Conservation (phyloP, 2,888 invertebrate species). For the Cosmia pyralina region DNA sequence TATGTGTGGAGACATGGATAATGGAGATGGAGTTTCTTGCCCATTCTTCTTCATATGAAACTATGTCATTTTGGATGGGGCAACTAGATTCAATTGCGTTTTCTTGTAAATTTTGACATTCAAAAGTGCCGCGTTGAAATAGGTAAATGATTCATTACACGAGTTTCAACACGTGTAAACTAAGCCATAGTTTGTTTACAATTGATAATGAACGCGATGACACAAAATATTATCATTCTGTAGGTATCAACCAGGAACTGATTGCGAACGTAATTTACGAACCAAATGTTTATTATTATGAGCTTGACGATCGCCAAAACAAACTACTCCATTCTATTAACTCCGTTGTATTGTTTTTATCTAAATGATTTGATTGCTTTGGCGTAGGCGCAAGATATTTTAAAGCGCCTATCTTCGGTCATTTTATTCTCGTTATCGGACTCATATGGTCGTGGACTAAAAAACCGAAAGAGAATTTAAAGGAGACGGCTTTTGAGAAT, state of each 20-base stretch:
- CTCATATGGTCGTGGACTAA: slow-evolving; percentile 36
- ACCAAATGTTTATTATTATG: slow-evolving; percentile 35
- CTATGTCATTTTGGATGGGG: rapidly evolving
- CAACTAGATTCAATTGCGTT: background rate
- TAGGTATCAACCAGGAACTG: slow-evolving; percentile 46
- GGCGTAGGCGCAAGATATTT: slow-evolving; percentile 42
- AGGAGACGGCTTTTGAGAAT: background rate
- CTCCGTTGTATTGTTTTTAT: slow-evolving; percentile 43
- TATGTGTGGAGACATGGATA: background rate
- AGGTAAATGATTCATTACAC: slow-evolving; percentile 17
- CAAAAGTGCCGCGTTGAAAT: background rate
- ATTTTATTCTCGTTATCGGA: slow-evolving; percentile 52
- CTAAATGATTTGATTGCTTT: slow-evolving; percentile 47
- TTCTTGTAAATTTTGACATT: background rate
- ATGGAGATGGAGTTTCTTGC: background rate
- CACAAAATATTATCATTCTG: slow-evolving; percentile 40
- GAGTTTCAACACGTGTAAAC: slow-evolving; percentile 30
- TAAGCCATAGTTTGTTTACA: slow-evolving; percentile 42
- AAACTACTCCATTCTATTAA: slow-evolving; percentile 30
- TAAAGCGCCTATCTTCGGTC: slow-evolving; percentile 48
- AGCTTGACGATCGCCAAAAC: slow-evolving; percentile 40
- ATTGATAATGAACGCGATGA: slow-evolving; percentile 31
- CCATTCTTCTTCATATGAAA: background rate
- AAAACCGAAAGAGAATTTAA: slow-evolving; percentile 26
- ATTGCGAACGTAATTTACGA: slow-evolving; percentile 34